Percentiles rank a stretch among this genome's conserved stretches.
Conservation (phyloP, 2,797 vertebrate species). For the Taeniopygia guttata region DNA sequence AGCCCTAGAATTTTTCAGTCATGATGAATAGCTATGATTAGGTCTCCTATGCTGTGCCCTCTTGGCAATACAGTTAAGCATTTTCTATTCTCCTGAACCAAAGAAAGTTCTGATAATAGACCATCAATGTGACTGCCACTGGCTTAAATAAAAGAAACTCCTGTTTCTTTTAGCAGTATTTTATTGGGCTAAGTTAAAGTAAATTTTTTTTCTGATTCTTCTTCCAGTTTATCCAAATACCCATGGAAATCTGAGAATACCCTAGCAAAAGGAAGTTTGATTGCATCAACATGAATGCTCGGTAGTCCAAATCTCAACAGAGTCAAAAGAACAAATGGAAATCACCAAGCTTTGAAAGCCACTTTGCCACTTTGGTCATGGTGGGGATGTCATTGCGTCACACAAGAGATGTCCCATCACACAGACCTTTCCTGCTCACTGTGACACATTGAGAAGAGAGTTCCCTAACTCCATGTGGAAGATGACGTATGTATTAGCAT, state of each 20-base stretch:
- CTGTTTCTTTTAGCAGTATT: not conserved
- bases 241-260: not conserved
- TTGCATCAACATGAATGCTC: not conserved
- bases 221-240: not conserved
- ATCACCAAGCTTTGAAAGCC: not conserved
- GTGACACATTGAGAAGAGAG: not conserved
- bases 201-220: not conserved
- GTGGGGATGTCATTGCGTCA: not conserved
- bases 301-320: not conserved
- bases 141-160: not conserved
- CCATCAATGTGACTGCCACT: not conserved
- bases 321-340: not conserved
- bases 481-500: not conserved
- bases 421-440: not conserved
- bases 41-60: not conserved
- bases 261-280: not conserved
- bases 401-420: not conserved
- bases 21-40: fast-evolving
- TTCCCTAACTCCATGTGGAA: not conserved
- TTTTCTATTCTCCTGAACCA: not conserved
- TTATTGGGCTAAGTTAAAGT: not conserved
- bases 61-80: not conserved
- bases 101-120: not conserved
- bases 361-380: not conserved
- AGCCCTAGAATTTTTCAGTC: not conserved